Percentiles rank a stretch among this genome's conserved stretches.
Conservation (phyloP, 2,888 invertebrate genomes). For the Diplazon laetatorius region DNA sequence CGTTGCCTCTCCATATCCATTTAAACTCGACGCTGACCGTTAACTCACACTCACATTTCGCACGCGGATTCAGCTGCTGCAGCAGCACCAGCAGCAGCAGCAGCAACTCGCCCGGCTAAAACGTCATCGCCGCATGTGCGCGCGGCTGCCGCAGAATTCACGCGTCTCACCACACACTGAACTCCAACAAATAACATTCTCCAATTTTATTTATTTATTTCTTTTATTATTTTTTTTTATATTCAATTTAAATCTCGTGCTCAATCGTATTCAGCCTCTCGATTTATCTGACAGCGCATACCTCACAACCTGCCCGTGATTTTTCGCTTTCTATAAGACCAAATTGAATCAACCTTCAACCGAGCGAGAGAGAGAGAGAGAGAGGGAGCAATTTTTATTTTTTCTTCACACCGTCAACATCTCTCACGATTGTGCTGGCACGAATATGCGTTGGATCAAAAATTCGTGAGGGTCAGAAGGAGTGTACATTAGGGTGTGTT, state of each 20-base stretch:
- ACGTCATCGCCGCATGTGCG: slow-evolving; percentile 1
- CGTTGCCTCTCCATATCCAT: slow-evolving; percentile 44
- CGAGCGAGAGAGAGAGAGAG: neutral
- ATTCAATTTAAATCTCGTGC: too few relatives aligned
- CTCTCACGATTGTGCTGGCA: neutral
- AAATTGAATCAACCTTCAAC: slow-evolving; percentile 52
- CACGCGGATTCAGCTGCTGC: slow-evolving; percentile 41
- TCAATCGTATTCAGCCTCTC: slow-evolving; percentile 1
- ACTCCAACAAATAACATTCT: slow-evolving; percentile 3
- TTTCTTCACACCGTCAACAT: neutral
- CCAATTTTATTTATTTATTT: neutral
- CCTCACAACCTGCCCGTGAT: slow-evolving; percentile 10
- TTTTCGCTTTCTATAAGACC: slow-evolving; percentile 43
- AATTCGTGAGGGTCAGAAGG: too few relatives aligned
- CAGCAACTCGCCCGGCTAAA: neutral
- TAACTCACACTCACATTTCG: slow-evolving; percentile 53
- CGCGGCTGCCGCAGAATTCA: slow-evolving; percentile 22
- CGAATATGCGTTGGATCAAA: neutral
- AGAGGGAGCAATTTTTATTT: neutral
- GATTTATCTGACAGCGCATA: slow-evolving; percentile 16
- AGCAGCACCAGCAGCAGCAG: neutral
- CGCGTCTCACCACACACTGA: slow-evolving; percentile 2
- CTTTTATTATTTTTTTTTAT: too few relatives aligned
- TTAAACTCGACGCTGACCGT: slow-evolving; percentile 52
- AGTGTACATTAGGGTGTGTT: too few relatives aligned